Percentiles rank a stretch among this genome's conserved stretches.
These are phyloP conservation scores for Microctonus aethiopoides DNA, from an alignment of 2,888 invertebrate genomes.

Conservation along the genomic window DNA sequence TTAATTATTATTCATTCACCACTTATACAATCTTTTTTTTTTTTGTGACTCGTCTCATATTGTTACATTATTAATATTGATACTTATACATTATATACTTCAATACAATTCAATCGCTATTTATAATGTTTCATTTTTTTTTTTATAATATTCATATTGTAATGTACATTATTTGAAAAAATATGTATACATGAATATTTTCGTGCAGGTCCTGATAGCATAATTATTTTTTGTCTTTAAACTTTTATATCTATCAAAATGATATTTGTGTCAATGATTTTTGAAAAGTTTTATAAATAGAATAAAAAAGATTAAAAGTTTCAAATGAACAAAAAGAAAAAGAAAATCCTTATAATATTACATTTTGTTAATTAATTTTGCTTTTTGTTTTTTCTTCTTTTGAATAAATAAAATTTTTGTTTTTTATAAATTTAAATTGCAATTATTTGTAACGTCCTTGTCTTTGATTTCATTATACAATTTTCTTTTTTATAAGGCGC, in stretches of 20 bases:
- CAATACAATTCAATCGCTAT: conserved; percentile 33
- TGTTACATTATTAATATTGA: conserved; percentile 52
- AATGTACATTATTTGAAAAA: conserved; percentile 62
- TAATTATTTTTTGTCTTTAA: conserved; percentile 37
- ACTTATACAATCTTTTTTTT: conserved; percentile 44
- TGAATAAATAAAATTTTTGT: conserved; percentile 9
- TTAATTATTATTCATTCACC: conserved; percentile 49
- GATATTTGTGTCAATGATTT: background rate
- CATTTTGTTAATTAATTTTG: conserved; percentile 9
- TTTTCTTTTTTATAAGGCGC: conserved; percentile 36
- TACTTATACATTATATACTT: conserved; percentile 37
- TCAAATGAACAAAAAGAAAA: conserved; percentile 34
- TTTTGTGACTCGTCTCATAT: conserved; percentile 46
- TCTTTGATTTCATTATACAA: background rate
- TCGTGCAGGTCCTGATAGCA: conserved; percentile 54
- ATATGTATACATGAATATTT: conserved; percentile 60
- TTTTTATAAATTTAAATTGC: background rate
- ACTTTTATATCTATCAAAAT: conserved; percentile 2
- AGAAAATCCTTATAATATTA: background rate
- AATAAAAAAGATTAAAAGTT: conserved; percentile 8
- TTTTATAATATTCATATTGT: conserved; percentile 57
- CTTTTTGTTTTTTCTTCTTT: conserved; percentile 38
- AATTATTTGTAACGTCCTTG: conserved; percentile 4
- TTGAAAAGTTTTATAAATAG: conserved; percentile 14
- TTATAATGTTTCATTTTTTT: conserved; percentile 48